A percentile compares a stretch with the other conserved stretches of the same genome.
These are phyloP conservation scores for Drosophila grimshawi DNA, from an alignment of 1,140 invertebrate genomes.

Conservation along the genomic window DNA sequence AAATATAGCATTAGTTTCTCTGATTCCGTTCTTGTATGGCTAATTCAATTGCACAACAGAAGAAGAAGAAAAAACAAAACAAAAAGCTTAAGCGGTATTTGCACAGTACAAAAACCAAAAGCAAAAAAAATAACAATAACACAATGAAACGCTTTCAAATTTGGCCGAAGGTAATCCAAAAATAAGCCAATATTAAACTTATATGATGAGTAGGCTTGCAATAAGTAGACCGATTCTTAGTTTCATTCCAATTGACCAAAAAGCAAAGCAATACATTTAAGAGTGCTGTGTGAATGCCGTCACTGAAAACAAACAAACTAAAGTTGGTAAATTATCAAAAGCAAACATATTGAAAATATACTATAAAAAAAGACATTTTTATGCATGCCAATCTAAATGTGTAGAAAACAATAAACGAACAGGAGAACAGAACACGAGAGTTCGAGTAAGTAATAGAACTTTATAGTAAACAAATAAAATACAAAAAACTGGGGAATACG, in stretches of 20 bases:
- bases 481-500: slow-evolving; percentile 28
- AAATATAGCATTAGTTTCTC: slow-evolving; percentile 29
- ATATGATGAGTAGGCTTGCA: slow-evolving; percentile 17
- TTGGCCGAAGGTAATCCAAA: background rate
- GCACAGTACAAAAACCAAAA: slow-evolving; percentile 4
- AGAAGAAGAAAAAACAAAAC: background rate
- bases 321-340: slow-evolving; percentile 24
- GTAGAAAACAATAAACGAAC: slow-evolving; percentile 64
- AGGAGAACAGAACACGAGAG: slow-evolving; percentile 8
- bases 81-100: slow-evolving; percentile 24
- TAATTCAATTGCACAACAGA: slow-evolving; percentile 27
- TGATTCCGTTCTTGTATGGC: slow-evolving; percentile 8
- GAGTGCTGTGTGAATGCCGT: slow-evolving; percentile 35
- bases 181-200: slow-evolving; percentile 4
- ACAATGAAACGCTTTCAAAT: slow-evolving; percentile 9
- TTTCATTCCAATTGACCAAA: slow-evolving; percentile 41
- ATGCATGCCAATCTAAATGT: slow-evolving; percentile 83
- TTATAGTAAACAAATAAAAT: slow-evolving; percentile 16
- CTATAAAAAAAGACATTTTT: slow-evolving; percentile 60
- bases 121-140: background rate
- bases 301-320: slow-evolving; percentile 6
- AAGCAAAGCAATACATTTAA: slow-evolving; percentile 22
- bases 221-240: slow-evolving; percentile 25
- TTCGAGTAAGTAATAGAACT: slow-evolving; percentile 26
- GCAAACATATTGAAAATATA: slow-evolving; percentile 41